phyloP scores from a whole-genome alignment of 1,140 invertebrate genomes.

The Anthonomus grandis region DNA sequence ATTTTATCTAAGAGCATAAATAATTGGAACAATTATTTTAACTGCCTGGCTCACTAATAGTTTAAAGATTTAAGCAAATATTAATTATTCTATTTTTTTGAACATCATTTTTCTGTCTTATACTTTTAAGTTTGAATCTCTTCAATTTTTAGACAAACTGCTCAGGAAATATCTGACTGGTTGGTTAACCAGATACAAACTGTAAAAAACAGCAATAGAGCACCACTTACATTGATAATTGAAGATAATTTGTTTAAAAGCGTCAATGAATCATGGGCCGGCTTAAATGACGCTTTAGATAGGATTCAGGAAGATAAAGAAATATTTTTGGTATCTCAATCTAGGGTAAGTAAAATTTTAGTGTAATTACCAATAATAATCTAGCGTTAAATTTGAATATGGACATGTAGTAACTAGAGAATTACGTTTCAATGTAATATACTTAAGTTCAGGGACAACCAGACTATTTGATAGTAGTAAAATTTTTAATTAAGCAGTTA shows the following conservation, averaged over 20 bases:
- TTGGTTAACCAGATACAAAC: slow-evolving; percentile 28
- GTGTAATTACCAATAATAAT: background rate
- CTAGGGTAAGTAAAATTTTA: slow-evolving; percentile 22
- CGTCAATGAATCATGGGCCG: slow-evolving; percentile 22
- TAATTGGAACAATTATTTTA: background rate
- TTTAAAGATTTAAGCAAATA: too few relatives aligned
- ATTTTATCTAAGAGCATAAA: too few relatives aligned
- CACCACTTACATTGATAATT: slow-evolving; percentile 35
- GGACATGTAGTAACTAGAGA: background rate
- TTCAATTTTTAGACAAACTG: slow-evolving; percentile 26
- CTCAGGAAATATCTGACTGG: slow-evolving; percentile 34
- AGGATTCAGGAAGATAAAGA: slow-evolving; percentile 22
- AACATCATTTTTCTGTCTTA: too few relatives aligned
- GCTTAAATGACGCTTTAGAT: slow-evolving; percentile 31
- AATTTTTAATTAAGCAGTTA: too few relatives aligned
- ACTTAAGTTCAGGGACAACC: too few relatives aligned
- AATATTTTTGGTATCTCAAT: slow-evolving; percentile 34
- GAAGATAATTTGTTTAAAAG: slow-evolving; percentile 31
- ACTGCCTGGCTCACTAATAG: background rate
- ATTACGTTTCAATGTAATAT: background rate
- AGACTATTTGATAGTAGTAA: too few relatives aligned
- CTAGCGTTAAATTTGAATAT: too few relatives aligned
- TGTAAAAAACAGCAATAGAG: slow-evolving; percentile 17
- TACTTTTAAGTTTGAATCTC: too few relatives aligned
- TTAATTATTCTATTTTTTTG: too few relatives aligned